Conservation (phyloP, 2,797 vertebrate genomes). For the Peromyscus nudipes region DNA sequence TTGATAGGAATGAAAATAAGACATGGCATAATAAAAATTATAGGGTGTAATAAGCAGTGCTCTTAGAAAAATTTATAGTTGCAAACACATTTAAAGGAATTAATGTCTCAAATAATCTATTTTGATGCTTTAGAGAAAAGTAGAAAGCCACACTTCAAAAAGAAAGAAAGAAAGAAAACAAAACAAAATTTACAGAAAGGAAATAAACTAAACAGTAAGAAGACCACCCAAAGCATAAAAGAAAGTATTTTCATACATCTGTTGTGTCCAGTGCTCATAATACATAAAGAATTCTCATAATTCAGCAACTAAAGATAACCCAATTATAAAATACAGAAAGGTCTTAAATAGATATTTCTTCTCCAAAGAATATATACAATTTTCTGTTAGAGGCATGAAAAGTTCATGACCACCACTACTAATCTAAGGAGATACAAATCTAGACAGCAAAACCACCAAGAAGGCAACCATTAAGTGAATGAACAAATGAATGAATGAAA, state of each 20-base stretch:
- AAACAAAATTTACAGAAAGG: background rate
- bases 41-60: background rate
- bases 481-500: background rate
- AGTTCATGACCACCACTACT: background rate
- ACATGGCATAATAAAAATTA: background rate
- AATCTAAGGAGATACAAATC: slow-evolving; percentile 38
- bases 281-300: background rate
- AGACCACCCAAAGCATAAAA: background rate
- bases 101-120: slow-evolving; percentile 2
- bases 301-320: background rate
- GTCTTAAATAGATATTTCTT: background rate
- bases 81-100: background rate
- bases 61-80: background rate
- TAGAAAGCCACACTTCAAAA: background rate
- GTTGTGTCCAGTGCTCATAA: background rate
- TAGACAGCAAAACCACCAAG: background rate
- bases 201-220: background rate
- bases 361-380: background rate
- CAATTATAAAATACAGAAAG: background rate
- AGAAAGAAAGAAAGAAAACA: background rate
- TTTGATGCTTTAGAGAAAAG: background rate
- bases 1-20: slow-evolving; percentile 17
- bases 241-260: background rate
- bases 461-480: background rate
- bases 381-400: background rate